A percentile compares a stretch with the other conserved stretches of the same genome.
Evolutionary conservation across 2,113 vertebrate genomes (phyloP).

Genomic region (Hemichromis elongatus): DNA sequence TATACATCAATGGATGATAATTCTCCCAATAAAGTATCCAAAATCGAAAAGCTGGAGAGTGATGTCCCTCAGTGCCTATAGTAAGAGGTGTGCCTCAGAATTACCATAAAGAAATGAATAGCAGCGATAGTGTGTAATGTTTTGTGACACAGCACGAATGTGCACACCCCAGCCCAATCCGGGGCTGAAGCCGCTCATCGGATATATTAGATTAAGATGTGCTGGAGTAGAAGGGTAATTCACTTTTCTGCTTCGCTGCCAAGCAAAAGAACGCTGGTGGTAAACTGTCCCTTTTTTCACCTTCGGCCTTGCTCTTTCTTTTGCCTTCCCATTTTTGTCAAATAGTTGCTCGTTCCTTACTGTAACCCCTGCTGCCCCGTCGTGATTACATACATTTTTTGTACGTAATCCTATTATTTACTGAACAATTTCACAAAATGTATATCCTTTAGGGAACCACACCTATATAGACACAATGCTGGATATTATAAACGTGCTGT

Average conservation of each 20-base stretch:
- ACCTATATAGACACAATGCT: background rate
- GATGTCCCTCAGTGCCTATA: constrained; percentile 52
- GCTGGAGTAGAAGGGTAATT: constrained; percentile 95
- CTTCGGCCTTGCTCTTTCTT: background rate
- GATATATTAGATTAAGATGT: constrained; percentile 99
- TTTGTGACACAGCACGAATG: constrained; percentile 90
- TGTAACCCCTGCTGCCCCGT: background rate
- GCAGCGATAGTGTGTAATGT: constrained; percentile 87
- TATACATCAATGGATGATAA: constrained; percentile 61
- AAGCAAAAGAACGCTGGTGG: constrained; percentile 75
- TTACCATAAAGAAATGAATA: constrained; percentile 84
- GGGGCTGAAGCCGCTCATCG: constrained; percentile 80
- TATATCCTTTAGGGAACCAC: background rate
- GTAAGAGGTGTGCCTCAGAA: constrained; percentile 73
- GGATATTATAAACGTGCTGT: background rate
- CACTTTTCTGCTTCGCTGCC: constrained; percentile 94
- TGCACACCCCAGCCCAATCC: constrained; percentile 79
- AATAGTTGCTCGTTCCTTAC: background rate
- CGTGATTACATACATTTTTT: background rate
- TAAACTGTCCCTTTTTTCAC: constrained; percentile 63
- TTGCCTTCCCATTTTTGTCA: background rate
- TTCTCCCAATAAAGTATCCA: constrained; percentile 48
- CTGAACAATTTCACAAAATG: background rate
- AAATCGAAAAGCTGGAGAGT: constrained; percentile 53
- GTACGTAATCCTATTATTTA: background rate